phyloP scores from a whole-genome alignment of 2,113 vertebrate genomes.

The Platysteira castanea region DNA sequence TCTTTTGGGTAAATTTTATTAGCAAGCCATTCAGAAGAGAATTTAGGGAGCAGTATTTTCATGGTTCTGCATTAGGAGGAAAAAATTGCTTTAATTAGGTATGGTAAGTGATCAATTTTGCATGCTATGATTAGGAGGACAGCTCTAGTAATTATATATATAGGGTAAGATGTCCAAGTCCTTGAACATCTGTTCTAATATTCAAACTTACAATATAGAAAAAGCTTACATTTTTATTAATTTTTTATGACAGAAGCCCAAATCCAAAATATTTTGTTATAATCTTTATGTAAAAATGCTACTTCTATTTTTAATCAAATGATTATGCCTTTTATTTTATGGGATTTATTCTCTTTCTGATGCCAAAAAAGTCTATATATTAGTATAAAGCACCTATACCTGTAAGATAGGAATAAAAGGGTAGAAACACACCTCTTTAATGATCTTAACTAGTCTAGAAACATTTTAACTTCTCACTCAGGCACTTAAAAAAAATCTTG shows the following conservation, averaged over 20 bases:
- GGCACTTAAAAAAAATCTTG: not conserved
- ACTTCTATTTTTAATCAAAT: not conserved
- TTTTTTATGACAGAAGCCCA: not conserved
- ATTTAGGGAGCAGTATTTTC: not conserved
- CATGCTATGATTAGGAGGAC: not conserved
- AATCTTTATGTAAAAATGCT: not conserved
- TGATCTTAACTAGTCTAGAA: not conserved
- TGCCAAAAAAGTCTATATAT: not conserved
- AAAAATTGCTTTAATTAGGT: conserved; percentile 40
- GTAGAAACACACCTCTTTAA: not conserved
- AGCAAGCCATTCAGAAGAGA: not conserved
- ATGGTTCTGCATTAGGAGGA: not conserved
- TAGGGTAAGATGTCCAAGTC: not conserved
- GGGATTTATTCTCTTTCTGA: not conserved
- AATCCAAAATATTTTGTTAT: not conserved
- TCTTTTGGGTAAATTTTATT: not conserved
- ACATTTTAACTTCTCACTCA: not conserved
- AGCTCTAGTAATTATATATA: not conserved
- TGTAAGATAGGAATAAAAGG: not conserved
- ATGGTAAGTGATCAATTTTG: conserved; percentile 31
- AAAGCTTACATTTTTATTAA: not conserved
- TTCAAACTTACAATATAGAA: not conserved
- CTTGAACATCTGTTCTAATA: not conserved
- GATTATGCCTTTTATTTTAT: not conserved
- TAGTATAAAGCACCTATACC: not conserved